phyloP scores from a whole-genome alignment of 2,113 vertebrate species.

The Mesitornis unicolor region DNA sequence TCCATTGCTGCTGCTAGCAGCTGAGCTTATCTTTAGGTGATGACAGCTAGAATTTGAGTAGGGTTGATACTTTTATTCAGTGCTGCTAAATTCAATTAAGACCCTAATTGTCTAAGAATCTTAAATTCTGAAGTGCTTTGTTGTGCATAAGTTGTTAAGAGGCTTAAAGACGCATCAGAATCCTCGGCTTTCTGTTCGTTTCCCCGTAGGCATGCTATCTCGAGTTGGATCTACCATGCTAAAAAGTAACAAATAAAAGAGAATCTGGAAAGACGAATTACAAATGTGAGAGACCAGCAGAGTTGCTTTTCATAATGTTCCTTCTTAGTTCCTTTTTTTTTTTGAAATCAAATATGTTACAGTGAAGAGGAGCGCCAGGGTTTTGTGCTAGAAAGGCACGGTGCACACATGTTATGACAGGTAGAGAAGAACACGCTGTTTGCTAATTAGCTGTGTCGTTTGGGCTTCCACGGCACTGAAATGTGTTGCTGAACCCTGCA shows the following conservation, averaged over 20 bases:
- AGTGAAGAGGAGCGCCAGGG: not conserved
- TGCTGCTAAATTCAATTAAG: not conserved
- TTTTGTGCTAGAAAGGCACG: not conserved
- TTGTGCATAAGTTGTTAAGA: not conserved
- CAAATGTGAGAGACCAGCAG: not conserved
- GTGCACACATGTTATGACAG: not conserved
- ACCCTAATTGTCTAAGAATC: not conserved
- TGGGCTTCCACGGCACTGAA: not conserved
- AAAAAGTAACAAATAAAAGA: not conserved
- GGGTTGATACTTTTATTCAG: not conserved
- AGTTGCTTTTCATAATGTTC: not conserved
- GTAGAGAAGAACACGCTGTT: not conserved
- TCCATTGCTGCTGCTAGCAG: not conserved
- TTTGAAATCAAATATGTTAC: not conserved
- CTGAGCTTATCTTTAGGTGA: not conserved
- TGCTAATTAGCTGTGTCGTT: not conserved
- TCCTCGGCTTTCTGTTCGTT: not conserved
- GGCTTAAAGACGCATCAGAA: not conserved
- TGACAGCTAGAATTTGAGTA: not conserved
- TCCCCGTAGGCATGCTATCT: not conserved
- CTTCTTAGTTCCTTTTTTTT: not conserved
- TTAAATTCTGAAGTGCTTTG: not conserved
- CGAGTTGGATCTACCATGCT: not conserved
- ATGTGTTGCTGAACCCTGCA: not conserved
- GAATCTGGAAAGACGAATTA: not conserved